These are phyloP conservation scores for Drosophila miranda DNA, from an alignment of 1,140 invertebrate species.

Conservation along the genomic window DNA sequence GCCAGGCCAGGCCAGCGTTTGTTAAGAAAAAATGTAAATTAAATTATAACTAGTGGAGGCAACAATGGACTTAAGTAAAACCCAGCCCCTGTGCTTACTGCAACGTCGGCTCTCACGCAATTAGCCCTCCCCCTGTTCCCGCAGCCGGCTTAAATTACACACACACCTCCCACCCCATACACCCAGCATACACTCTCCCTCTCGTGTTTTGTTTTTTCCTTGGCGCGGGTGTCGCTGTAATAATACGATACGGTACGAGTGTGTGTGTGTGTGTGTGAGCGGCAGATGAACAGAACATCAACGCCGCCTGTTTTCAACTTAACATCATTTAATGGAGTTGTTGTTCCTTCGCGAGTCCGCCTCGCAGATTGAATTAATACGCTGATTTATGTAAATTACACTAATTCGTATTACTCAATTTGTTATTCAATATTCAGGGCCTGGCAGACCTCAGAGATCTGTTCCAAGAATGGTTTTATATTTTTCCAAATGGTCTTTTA, in stretches of 20 bases:
- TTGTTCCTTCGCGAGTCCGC: conserved; percentile 49
- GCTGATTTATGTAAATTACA: conserved; percentile 79
- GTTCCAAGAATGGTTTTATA: conserved; percentile 35
- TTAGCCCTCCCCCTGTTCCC: conserved; percentile 24
- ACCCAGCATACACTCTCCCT: neutral
- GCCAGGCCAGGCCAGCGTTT: conserved; percentile 28
- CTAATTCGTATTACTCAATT: conserved; percentile 79
- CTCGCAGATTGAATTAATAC: conserved; percentile 74
- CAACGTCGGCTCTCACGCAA: conserved; percentile 49
- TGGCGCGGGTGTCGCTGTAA: conserved; percentile 47
- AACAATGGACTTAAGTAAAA: conserved; percentile 68
- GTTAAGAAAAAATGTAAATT: conserved; percentile 73
- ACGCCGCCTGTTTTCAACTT: conserved; percentile 60
- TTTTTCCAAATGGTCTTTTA: conserved; percentile 45
- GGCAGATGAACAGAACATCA: conserved; percentile 40
- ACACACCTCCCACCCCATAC: neutral
- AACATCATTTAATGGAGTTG: conserved; percentile 74
- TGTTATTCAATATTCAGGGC: conserved; percentile 74
- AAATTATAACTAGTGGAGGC: conserved; percentile 72
- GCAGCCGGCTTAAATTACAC: conserved; percentile 25
- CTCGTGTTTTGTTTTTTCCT: conserved; percentile 13
- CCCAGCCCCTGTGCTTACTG: conserved; percentile 46
- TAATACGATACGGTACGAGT: conserved; percentile 8
- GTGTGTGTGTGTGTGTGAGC: conserved; percentile 20
- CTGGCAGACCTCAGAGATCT: conserved; percentile 16